A percentile compares a stretch with the other conserved stretches of the same genome.
Conservation (phyloP, 2,113 vertebrate species). For the Callipepla squamata region DNA sequence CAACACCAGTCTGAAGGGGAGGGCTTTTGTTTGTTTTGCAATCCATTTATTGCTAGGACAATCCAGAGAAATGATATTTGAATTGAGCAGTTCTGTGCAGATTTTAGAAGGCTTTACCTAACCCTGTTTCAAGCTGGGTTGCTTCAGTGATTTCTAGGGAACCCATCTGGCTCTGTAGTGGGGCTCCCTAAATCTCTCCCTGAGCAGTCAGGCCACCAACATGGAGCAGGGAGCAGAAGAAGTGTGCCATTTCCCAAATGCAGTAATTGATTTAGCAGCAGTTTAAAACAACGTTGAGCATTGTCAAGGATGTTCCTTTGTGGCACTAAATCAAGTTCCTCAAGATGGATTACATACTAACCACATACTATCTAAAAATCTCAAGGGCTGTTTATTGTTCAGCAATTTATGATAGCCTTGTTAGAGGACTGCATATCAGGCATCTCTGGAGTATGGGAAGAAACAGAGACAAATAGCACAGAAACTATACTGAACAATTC, state of each 20-base stretch:
- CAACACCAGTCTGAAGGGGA: background rate
- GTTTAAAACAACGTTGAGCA: constrained; percentile 78
- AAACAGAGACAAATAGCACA: constrained; percentile 77
- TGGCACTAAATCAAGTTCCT: constrained; percentile 77
- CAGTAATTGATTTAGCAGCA: constrained; percentile 82
- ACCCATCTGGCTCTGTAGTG: background rate
- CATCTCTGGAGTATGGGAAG: constrained; percentile 73
- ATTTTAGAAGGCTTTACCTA: constrained; percentile 16
- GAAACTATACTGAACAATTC: constrained; percentile 78
- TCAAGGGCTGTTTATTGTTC: constrained; percentile 79
- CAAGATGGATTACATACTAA: constrained; percentile 76
- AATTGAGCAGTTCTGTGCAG: background rate
- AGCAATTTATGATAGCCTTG: constrained; percentile 78
- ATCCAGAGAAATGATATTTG: background rate
- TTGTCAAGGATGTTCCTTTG: constrained; percentile 73
- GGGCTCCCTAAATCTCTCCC: constrained; percentile 31
- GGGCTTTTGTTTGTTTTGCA: background rate
- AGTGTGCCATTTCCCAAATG: constrained; percentile 19
- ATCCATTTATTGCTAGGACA: background rate
- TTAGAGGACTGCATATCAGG: constrained; percentile 74
- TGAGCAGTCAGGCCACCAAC: constrained; percentile 14
- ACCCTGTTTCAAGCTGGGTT: constrained; percentile 25
- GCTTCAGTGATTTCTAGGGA: constrained; percentile 29
- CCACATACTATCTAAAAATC: constrained; percentile 75
- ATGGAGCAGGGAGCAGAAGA: constrained; percentile 18